These are phyloP conservation scores for Athalia cordata DNA, from an alignment of 2,888 invertebrate species.

Conservation along the genomic window DNA sequence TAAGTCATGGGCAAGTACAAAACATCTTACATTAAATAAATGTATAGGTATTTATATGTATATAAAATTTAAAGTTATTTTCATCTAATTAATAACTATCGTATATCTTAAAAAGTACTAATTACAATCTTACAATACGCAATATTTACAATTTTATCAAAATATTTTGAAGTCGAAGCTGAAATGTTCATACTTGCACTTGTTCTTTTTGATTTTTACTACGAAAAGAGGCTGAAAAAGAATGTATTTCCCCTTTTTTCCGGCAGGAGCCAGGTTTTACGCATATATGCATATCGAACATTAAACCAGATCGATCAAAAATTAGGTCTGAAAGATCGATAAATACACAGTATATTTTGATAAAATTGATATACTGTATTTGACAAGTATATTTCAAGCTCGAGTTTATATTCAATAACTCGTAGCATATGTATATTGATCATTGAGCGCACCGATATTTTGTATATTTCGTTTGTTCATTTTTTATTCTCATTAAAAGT, in stretches of 20 bases:
- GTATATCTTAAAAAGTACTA: slow-evolving; percentile 60
- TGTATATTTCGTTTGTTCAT: not conserved
- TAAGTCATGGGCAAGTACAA: slow-evolving; percentile 72
- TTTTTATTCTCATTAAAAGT: too few relatives aligned
- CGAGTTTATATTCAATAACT: not conserved
- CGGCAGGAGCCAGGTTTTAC: too few relatives aligned
- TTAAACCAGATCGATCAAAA: too few relatives aligned
- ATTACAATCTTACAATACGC: slow-evolving; percentile 60
- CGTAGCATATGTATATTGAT: slow-evolving; percentile 16
- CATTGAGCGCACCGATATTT: slow-evolving; percentile 23
- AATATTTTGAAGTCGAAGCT: slow-evolving; percentile 1
- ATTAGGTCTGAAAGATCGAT: too few relatives aligned
- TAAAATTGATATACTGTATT: too few relatives aligned
- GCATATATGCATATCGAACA: too few relatives aligned
- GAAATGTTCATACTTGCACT: not conserved
- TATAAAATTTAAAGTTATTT: slow-evolving; percentile 55
- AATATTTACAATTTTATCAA: slow-evolving; percentile 20
- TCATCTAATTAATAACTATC: slow-evolving; percentile 55
- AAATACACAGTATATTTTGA: too few relatives aligned
- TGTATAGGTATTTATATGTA: too few relatives aligned
- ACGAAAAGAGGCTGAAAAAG: not conserved
- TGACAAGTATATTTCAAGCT: not conserved
- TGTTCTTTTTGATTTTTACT: too few relatives aligned
- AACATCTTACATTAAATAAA: slow-evolving; percentile 65
- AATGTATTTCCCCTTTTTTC: not conserved